Conservation (phyloP, 2,113 vertebrate genomes). For the Dasypus novemcinctus region DNA sequence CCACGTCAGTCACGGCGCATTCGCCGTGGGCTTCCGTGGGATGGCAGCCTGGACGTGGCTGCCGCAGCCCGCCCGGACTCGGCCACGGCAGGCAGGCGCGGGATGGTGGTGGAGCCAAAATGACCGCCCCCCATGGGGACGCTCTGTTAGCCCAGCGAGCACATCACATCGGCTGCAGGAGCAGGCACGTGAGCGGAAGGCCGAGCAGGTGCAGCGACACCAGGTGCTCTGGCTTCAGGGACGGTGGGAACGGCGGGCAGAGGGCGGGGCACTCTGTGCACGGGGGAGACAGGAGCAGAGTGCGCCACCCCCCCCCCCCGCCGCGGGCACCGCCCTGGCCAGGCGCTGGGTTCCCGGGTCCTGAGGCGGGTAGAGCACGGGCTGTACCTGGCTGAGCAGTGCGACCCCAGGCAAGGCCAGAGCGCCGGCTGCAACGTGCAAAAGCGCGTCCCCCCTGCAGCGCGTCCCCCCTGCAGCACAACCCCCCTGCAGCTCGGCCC, state of each 20-base stretch:
- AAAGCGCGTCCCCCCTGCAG: no score
- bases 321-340: fast-evolving
- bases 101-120: fast-evolving
- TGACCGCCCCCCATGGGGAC: fast-evolving
- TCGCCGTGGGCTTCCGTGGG: neutral
- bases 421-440: no score
- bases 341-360: fast-evolving
- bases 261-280: no score
- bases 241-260: neutral
- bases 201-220: neutral
- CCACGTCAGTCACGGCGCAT: fast-evolving
- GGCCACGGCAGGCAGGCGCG: fast-evolving
- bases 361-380: fast-evolving
- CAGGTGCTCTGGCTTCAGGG: neutral
- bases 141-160: neutral
- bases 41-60: fast-evolving
- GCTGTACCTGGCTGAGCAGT: fast-evolving
- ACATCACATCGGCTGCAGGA: conserved; percentile 53
- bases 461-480: no score
- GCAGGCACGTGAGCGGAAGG: conserved; percentile 49
- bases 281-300: neutral
- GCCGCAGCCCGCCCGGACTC: fast-evolving
- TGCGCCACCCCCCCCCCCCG: fast-evolving
- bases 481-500: neutral
- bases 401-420: fast-evolving